Evolutionary conservation across 2,797 vertebrate genomes (phyloP).

Genomic region (Anabas testudineus): DNA sequence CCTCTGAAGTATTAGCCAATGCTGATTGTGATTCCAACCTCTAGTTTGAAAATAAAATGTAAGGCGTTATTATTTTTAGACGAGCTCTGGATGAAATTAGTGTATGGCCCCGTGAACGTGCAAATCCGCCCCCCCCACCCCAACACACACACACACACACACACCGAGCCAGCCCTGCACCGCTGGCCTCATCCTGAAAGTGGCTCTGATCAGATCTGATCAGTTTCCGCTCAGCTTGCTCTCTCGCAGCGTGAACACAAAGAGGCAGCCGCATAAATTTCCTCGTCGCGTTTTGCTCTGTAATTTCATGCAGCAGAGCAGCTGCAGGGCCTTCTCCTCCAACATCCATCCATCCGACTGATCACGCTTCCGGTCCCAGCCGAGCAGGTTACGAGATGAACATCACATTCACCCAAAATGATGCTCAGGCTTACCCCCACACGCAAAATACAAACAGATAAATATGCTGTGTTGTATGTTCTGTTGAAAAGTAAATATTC

Average conservation of each 20-base stretch:
- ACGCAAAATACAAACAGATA: too few relatives aligned
- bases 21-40: conserved; percentile 43
- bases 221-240: conserved; percentile 74
- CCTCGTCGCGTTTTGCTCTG: conserved; percentile 37
- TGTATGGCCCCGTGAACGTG: conserved; percentile 69
- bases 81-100: conserved; percentile 69
- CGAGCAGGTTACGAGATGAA: conserved; percentile 53
- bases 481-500: background rate
- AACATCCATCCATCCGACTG: conserved; percentile 18
- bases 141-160: conserved; percentile 29
- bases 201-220: conserved; percentile 73
- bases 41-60: conserved; percentile 53
- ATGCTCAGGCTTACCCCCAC: conserved; percentile 3
- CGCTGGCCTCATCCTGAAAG: conserved; percentile 70
- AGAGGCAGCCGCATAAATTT: conserved; percentile 70
- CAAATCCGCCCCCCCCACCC: background rate
- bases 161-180: conserved; percentile 33
- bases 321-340: conserved; percentile 51
- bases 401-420: conserved; percentile 16
- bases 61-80: conserved; percentile 73
- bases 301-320: conserved; percentile 61
- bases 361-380: conserved; percentile 23
- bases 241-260: conserved; percentile 65
- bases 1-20: conserved; percentile 23
- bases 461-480: too few relatives aligned